These are phyloP conservation scores for Ptychoptera albimana DNA, from an alignment of 2,888 invertebrate genomes.

Conservation along the genomic window DNA sequence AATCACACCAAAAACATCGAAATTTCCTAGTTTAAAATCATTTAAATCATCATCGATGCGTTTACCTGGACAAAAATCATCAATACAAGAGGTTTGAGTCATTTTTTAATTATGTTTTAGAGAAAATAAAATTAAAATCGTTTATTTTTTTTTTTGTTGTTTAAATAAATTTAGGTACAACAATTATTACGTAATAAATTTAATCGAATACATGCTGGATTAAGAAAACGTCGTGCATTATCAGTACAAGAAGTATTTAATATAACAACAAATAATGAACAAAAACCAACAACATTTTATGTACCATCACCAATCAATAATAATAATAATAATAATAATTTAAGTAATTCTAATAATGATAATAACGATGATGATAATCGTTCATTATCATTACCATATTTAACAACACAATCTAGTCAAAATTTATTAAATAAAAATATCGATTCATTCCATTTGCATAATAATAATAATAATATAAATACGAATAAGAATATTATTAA, in stretches of 20 bases:
- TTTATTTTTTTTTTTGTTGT: background rate
- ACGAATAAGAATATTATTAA: too few species aligned
- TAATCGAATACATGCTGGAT: slow-evolving; percentile 51
- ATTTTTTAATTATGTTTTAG: background rate
- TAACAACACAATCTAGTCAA: background rate
- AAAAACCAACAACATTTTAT: slow-evolving; percentile 47
- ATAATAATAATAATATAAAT: too few species aligned
- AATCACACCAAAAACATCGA: slow-evolving; percentile 6
- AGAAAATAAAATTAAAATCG: background rate
- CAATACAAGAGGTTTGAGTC: slow-evolving; percentile 40
- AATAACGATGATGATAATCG: slow-evolving; percentile 5
- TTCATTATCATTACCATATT: slow-evolving; percentile 9
- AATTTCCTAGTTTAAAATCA: slow-evolving; percentile 10
- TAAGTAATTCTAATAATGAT: background rate
- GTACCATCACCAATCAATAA: slow-evolving; percentile 42
- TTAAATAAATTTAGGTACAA: slow-evolving; percentile 21
- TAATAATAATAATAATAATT: slow-evolving; percentile 7
- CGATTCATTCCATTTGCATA: too few species aligned
- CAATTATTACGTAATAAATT: slow-evolving; percentile 42
- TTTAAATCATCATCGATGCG: slow-evolving; percentile 14
- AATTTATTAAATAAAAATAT: too few species aligned
- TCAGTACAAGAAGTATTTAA: slow-evolving; percentile 52
- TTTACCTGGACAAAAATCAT: slow-evolving; percentile 27
- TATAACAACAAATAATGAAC: slow-evolving; percentile 9
- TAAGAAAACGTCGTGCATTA: slow-evolving; percentile 45